phyloP scores from a whole-genome alignment of 2,797 vertebrate genomes.

The Clarias pachynema region DNA sequence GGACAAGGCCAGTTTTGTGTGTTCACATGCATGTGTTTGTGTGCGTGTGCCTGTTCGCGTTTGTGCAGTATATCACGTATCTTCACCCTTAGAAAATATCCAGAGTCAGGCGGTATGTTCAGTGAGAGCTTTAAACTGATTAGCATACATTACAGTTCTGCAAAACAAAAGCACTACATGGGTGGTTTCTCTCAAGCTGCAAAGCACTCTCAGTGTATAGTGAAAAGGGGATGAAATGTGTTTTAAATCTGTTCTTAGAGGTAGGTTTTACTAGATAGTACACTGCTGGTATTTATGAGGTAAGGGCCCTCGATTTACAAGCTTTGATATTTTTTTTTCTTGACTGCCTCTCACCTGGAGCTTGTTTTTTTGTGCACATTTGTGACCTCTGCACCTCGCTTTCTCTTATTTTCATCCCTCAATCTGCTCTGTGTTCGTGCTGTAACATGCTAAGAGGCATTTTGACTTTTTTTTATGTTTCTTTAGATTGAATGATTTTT shows the following conservation, averaged over 20 bases:
- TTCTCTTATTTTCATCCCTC: not conserved
- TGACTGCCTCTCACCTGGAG: conserved; percentile 3
- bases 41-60: not conserved
- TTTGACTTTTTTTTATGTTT: not conserved
- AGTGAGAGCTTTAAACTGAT: not conserved
- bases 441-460: not conserved
- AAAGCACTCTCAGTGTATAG: not conserved
- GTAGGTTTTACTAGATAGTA: not conserved
- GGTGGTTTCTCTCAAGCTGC: not conserved
- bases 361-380: not conserved
- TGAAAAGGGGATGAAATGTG: not conserved
- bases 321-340: not conserved
- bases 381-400: not conserved
- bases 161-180: not conserved
- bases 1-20: not conserved
- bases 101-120: not conserved
- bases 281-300: not conserved
- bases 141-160: not conserved
- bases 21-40: not conserved
- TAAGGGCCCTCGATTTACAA: not conserved
- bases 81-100: not conserved
- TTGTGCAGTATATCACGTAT: not conserved
- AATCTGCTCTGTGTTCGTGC: not conserved
- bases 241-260: not conserved
- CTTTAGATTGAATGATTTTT: not conserved